Evolutionary conservation across 2,797 vertebrate species (phyloP).

Genomic region (Urosaurus nigricauda): DNA sequence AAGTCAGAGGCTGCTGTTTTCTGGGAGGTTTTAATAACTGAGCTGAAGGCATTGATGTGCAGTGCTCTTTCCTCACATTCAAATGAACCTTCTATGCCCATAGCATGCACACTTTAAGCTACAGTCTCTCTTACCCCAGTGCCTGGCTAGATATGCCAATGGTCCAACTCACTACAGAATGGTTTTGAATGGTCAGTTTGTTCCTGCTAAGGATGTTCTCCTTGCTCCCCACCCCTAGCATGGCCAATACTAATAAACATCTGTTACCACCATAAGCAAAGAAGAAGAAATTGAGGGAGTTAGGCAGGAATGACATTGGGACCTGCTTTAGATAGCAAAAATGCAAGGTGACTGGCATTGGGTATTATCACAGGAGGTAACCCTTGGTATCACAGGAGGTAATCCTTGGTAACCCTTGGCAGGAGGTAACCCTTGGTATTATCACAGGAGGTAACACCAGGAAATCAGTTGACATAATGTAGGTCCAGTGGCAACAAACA

Average conservation of each 20-base stretch:
- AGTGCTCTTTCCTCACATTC: too few species aligned
- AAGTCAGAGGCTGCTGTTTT: too few species aligned
- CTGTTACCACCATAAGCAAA: neutral
- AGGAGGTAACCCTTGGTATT: too few species aligned
- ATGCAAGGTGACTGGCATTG: neutral
- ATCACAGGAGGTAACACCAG: too few species aligned
- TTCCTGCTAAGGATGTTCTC: neutral
- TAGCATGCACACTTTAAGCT: too few species aligned
- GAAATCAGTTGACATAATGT: neutral
- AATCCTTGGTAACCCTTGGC: too few species aligned
- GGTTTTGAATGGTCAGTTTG: neutral
- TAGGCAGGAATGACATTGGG: neutral
- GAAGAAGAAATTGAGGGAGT: neutral
- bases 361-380: neutral
- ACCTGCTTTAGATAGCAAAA: neutral
- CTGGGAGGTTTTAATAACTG: too few species aligned
- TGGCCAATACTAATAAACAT: neutral
- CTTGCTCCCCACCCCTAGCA: neutral
- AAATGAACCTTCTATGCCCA: too few species aligned
- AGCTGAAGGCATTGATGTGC: too few species aligned
- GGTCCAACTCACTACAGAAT: too few species aligned
- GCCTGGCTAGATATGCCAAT: too few species aligned
- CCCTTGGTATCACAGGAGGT: too few species aligned
- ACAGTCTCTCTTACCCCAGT: neutral
- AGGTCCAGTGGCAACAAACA: neutral